Evolutionary conservation across 2,797 vertebrate genomes (phyloP), one percentile per base, ranked within the genome.

Genomic region (Karalla daura): DNA sequence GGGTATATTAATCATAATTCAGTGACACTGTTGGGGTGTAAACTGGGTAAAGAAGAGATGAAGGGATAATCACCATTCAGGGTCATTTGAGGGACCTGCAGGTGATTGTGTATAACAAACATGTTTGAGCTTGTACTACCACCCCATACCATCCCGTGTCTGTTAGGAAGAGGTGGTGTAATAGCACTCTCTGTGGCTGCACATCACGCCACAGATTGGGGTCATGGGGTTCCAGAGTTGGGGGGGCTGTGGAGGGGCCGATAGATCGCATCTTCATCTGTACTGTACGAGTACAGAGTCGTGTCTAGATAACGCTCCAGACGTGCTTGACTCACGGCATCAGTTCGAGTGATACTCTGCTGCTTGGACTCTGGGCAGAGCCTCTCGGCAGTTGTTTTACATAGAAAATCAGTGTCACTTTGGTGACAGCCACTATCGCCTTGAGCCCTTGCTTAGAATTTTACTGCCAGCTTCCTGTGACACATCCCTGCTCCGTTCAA

Each of bases 91-190:
- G 12, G 33, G 21, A 40, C 30, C 3, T 4, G 2, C 32, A 8
- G 10, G 18, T 52, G 39, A 25, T 32, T 47, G 9, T 43, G 13
- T 36, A n/a, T 9, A 36, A 47, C 24, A n/a, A n/a, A n/a, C n/a
- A n/a, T n/a, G n/a, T n/a, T n/a, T n/a, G n/a, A n/a, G n/a, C n/a
- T n/a, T n/a, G n/a, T n/a, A n/a, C n/a, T n/a, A n/a, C n/a, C n/a
- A n/a, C n/a, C n/a, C n/a, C n/a, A n/a, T n/a, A 39, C n/a, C 12
- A 36, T 6, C 32, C 51, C 75, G 64, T 71, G 60, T 62, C 7
- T 20, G 41, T 24, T 35, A 35, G 15, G 25, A 65, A 53, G 21
- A 43, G 6, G 18, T 24, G 3, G 7, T 20, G 10, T 37, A 27
- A 75, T 55, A 46, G 21, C 32, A 28, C 51, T 23, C 39, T 5